Evolutionary conservation across 2,113 vertebrate genomes (phyloP), one percentile per base, ranked within the genome.

Genomic region (Psilopogon haemacephalus): DNA sequence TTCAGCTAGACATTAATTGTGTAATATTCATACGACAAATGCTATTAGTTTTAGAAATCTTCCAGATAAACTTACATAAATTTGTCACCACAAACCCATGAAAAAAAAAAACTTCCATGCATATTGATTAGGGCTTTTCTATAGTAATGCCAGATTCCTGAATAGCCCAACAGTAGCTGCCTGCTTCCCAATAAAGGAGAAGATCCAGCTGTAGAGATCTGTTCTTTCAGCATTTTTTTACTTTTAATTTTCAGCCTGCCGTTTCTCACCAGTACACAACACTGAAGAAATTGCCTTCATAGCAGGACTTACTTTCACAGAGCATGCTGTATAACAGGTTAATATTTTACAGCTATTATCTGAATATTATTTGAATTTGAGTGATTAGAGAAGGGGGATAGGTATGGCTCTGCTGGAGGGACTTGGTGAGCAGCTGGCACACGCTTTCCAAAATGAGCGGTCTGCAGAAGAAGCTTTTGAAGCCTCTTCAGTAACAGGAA

Each of bases 51-150:
- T 96, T 89, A 94, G 93, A 94, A 96, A 95, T 94, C 87, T 89
- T 94, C 84, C 64, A 88, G 89, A 96, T 96, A 95, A 96, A 96
- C 87, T 94, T 94, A 94, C 46, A 96, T 93, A 94, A 94, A 96
- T 96, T 96, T 95, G 94, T 96, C 95, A 95, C 93, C 84, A 94
- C 93, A 96, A 94, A 94, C 68, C 86, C 63, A 55, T 94, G 68
- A 69, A 38, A 65, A 32, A 42, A 69, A 38, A 65, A 32, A 42
- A 87, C 63, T 87, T 70, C 0, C 72, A 74, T 89, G 81, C 91
- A 91, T 94, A 83, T 85, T 92, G 90, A 95, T 85, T 64, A 95
- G 78, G 82, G 63, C 60, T 92, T 92, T 85, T 92, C 90, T 90
- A 30, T 40, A 90, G 76, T 64, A 80, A 80, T 37, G 64, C 72